phyloP scores from a whole-genome alignment of 2,797 vertebrate genomes.

The Anableps anableps region DNA sequence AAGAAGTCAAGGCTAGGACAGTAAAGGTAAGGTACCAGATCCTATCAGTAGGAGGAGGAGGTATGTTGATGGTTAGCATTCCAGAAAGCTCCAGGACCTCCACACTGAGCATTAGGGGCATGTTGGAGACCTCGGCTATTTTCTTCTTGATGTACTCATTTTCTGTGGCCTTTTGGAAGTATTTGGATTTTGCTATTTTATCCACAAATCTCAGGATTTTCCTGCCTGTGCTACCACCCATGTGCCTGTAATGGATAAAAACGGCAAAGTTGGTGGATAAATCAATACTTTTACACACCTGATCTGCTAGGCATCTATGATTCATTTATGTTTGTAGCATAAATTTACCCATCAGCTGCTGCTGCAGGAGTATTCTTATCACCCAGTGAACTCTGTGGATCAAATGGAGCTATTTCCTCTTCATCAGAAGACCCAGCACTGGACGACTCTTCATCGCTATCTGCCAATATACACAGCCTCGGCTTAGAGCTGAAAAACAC shows the following conservation, averaged over 20 bases:
- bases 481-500: slow-evolving; percentile 74
- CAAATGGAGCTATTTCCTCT: slow-evolving; percentile 77
- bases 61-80: slow-evolving; percentile 86
- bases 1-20: not conserved
- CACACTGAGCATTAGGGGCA: slow-evolving; percentile 86
- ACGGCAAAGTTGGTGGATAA: not conserved
- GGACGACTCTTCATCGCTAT: slow-evolving; percentile 90
- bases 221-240: slow-evolving; percentile 83
- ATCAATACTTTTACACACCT: not conserved
- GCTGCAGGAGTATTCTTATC: slow-evolving; percentile 68
- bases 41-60: slow-evolving; percentile 88
- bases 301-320: not conserved
- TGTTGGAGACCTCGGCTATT: slow-evolving; percentile 90
- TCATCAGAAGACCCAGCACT: slow-evolving; percentile 88
- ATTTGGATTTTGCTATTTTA: slow-evolving; percentile 90
- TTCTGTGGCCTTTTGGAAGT: slow-evolving; percentile 90
- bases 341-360: slow-evolving; percentile 80
- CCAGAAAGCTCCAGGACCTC: slow-evolving; percentile 89
- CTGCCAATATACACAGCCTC: slow-evolving; percentile 81
- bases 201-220: slow-evolving; percentile 88
- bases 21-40: slow-evolving; percentile 82
- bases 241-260: slow-evolving; percentile 63
- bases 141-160: slow-evolving; percentile 92
- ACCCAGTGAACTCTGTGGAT: slow-evolving; percentile 68
- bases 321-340: not conserved